A percentile compares a stretch with the other conserved stretches of the same genome.
Evolutionary conservation across 30 jellyfish, hydroid and myxozoan species (phyloP).

Genomic region (Turritopsis dohrnii): DNA sequence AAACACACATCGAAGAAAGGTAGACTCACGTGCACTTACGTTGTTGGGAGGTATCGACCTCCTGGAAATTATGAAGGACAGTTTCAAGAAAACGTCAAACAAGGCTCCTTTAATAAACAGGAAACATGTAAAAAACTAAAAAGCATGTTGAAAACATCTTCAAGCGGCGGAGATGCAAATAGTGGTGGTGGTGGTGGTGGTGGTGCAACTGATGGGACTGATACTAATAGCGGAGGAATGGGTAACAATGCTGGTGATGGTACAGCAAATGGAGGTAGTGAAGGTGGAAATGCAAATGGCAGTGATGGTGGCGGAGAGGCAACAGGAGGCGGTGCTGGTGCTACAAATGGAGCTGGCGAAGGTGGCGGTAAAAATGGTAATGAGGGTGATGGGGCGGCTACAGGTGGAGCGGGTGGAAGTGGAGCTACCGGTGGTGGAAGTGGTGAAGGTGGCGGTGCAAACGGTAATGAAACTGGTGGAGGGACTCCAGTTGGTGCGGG

Average conservation of each 20-base stretch:
- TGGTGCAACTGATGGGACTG: not conserved
- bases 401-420: not conserved
- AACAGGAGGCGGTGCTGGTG: constrained; percentile 2
- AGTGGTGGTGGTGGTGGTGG: constrained; percentile 20
- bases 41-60: constrained; percentile 78
- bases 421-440: constrained; percentile 3
- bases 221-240: not conserved
- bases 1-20: constrained; percentile 39
- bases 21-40: constrained; percentile 61
- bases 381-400: constrained; percentile 2
- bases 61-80: constrained; percentile 64
- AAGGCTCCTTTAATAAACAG: constrained; percentile 34
- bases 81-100: constrained; percentile 49
- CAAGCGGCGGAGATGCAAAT: not conserved
- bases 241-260: not conserved
- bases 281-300: not conserved
- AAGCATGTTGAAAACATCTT: not conserved
- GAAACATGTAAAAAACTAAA: not conserved
- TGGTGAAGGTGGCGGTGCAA: constrained; percentile 15
- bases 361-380: constrained; percentile 8
- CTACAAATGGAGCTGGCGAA: constrained; percentile 20
- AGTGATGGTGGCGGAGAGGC: constrained; percentile 1
- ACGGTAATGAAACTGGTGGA: not conserved
- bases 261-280: not conserved
- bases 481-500: not conserved